A percentile compares a stretch with the other conserved stretches of the same genome.
Evolutionary conservation across 2,113 vertebrate species (phyloP).

Genomic region (Seriola aureovittata): DNA sequence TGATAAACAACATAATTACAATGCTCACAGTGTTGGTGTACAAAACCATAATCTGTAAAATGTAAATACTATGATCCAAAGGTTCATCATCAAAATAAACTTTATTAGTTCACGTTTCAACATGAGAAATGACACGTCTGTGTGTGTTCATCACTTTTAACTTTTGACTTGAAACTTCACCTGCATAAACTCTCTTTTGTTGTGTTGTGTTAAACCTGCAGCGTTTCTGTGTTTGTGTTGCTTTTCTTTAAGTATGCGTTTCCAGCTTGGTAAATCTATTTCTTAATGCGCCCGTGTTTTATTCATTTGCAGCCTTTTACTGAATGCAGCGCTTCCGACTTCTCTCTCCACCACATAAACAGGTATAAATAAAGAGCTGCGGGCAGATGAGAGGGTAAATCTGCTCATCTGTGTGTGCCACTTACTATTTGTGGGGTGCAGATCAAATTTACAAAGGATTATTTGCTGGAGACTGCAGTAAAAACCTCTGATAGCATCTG

Average conservation of each 20-base stretch:
- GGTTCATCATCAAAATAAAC: neutral
- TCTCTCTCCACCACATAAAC: neutral
- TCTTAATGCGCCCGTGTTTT: neutral
- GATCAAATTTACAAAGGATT: constrained; percentile 71
- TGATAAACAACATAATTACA: neutral
- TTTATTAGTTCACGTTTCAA: neutral
- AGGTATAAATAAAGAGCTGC: constrained; percentile 29
- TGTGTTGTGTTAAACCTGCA: neutral
- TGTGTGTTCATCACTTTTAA: neutral
- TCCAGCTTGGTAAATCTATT: neutral
- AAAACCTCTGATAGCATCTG: constrained; percentile 71
- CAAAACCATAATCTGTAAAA: neutral
- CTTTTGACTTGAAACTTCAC: neutral
- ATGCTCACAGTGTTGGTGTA: no score
- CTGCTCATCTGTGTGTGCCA: constrained; percentile 46
- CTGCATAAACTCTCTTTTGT: neutral
- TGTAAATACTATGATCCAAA: neutral
- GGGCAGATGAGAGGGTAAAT: constrained; percentile 16
- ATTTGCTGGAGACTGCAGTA: constrained; percentile 64
- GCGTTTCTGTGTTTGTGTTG: neutral
- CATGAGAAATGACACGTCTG: neutral
- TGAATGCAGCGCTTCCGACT: neutral
- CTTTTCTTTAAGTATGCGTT: neutral
- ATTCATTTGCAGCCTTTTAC: neutral
- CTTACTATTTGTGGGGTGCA: constrained; percentile 48